These are phyloP conservation scores for Centrocercus urophasianus DNA, from an alignment of 2,113 vertebrate genomes.

Conservation along the genomic window DNA sequence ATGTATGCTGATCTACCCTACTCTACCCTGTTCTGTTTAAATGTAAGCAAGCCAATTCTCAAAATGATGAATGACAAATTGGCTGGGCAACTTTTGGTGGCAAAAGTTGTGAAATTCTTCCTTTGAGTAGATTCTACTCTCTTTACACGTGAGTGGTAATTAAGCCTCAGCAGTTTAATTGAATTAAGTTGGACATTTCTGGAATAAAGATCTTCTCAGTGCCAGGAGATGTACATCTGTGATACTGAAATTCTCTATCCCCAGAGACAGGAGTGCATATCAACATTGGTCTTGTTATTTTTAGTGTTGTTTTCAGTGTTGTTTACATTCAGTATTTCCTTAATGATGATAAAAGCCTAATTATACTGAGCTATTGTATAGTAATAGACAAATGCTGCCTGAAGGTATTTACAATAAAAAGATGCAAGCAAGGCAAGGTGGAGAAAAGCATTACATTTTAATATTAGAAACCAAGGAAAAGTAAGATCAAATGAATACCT, in stretches of 20 bases:
- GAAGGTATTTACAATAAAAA: not conserved
- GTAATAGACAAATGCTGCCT: not conserved
- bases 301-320: accelerated
- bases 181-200: not conserved
- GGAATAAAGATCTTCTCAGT: not conserved
- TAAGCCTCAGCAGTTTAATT: not conserved
- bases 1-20: not conserved
- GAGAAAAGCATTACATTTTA: not conserved
- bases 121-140: not conserved
- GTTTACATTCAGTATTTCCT: not conserved
- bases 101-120: not conserved
- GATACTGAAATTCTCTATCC: not conserved
- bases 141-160: not conserved
- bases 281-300: not conserved
- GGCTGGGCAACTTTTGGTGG: accelerated
- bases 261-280: not conserved
- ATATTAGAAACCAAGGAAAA: not conserved
- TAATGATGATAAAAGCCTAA: not conserved
- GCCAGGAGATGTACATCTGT: not conserved
- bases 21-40: not conserved
- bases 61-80: not conserved
- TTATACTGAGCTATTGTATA: not conserved
- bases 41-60: not conserved
- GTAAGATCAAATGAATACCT: not conserved
- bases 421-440: not conserved